A percentile compares a stretch with the other conserved stretches of the same genome.
Conservation (phyloP, 92 coral and sea anemone species). For the Metridium senile region DNA sequence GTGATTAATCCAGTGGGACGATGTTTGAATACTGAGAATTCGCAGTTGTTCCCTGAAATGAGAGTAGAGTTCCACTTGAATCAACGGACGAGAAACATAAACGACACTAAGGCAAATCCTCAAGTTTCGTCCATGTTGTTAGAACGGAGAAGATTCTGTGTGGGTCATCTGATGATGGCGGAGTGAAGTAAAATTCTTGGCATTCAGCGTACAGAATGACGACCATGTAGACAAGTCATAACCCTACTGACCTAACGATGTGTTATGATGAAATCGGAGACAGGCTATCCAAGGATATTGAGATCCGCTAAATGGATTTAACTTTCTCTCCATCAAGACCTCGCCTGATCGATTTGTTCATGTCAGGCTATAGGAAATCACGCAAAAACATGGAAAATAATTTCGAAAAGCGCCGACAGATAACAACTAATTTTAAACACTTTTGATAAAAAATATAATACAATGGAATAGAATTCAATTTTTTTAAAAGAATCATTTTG, state of each 20-base stretch:
- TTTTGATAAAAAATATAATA: too few species aligned
- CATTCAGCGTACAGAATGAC: slow-evolving; percentile 56
- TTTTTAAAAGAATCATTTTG: too few species aligned
- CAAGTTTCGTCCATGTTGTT: slow-evolving; percentile 20
- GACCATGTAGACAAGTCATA: slow-evolving; percentile 38
- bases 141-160: slow-evolving; percentile 5
- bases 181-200: slow-evolving; percentile 59
- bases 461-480: too few species aligned
- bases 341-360: background rate
- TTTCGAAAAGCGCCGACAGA: too few species aligned
- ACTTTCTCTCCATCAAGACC: too few species aligned
- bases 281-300: background rate
- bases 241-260: slow-evolving; percentile 33
- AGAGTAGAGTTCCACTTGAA: background rate
- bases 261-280: slow-evolving; percentile 31
- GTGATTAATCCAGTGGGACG: background rate
- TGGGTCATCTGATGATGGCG: slow-evolving; percentile 63
- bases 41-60: background rate
- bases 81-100: background rate
- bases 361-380: background rate
- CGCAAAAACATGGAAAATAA: background rate
- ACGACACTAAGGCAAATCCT: background rate
- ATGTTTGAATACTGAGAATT: background rate
- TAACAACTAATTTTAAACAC: too few species aligned
- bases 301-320: slow-evolving; percentile 16